phyloP scores from a whole-genome alignment of 1,140 invertebrate genomes.

The Drosophila grimshawi region DNA sequence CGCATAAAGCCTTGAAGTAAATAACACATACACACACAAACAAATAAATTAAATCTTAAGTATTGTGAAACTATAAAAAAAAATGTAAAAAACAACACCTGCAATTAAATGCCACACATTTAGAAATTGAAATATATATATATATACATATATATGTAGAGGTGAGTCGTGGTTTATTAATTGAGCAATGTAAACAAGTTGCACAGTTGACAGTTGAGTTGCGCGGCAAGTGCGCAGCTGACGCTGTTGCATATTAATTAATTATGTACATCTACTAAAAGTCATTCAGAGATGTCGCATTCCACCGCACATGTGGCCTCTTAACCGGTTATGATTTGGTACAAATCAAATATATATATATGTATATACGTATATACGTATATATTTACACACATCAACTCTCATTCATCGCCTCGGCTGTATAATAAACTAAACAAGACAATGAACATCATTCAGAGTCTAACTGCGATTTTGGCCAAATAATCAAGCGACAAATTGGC shows the following conservation, averaged over 20 bases:
- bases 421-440: neutral
- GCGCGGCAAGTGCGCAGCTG: neutral
- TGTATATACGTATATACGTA: neutral
- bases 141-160: neutral
- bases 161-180: neutral
- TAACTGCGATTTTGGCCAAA: neutral
- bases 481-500: neutral
- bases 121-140: neutral
- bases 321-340: constrained; percentile 1
- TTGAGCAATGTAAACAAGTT: neutral
- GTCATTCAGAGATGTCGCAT: neutral
- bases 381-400: neutral
- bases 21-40: neutral
- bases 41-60: neutral
- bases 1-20: neutral
- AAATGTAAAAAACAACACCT: neutral
- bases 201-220: neutral
- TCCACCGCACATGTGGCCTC: constrained; percentile 1
- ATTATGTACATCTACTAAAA: neutral
- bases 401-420: neutral
- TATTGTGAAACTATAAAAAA: neutral
- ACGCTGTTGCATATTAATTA: constrained; percentile 3
- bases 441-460: neutral
- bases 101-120: neutral
- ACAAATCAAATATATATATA: too few species aligned